Evolutionary conservation across 2,113 vertebrate genomes (phyloP), one percentile per base, ranked within the genome.

Genomic region (Bujurquina vittata): DNA sequence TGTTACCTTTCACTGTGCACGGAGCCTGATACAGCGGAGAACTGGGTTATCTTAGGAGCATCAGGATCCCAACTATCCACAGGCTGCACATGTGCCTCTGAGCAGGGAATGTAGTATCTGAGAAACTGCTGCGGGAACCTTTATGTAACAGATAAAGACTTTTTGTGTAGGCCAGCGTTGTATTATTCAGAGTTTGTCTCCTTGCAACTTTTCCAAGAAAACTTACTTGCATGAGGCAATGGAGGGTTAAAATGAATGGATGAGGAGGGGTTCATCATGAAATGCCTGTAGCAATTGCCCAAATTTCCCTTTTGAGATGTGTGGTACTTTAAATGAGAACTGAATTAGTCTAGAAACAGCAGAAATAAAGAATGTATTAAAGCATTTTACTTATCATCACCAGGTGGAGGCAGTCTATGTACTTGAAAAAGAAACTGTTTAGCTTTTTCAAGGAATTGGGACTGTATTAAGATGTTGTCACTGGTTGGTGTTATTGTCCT

Each of bases 61-160:
- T 81, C 9, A 29, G n/a, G 43, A 56, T 65, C 49, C 55, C 77
- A 63, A 23, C 69, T 77, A 29, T 75, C 54, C 57, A 60, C 67
- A 77, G 61, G 65, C 84, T 77, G 54, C n/a, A 82, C n/a, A 52
- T n/a, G 88, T 91, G 90, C 91, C 90, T 92, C 79, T 59, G 74
- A 81, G 56, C 52, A 37, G 59, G 52, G 31, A 63, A 55, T 33
- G 57, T 23, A 4, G 54, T 79, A 83, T 79, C 37, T 54, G 59
- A 7, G 31, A 55, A 77, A 52, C 52, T 5, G 65, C 65, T 69
- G 65, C 65, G 49, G 65, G 40, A 69, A 72, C 17, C 20, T 54
- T 83, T 46, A 81, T 73, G 17, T 86, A 55, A 40, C 58, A 56
- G 49, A 84, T 58, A 46, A 56, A 77, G 23, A 62, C 33, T 23